Base-by-base conservation (phyloP, 2,888 invertebrate species). In the Drosophila emarginata region DNA sequence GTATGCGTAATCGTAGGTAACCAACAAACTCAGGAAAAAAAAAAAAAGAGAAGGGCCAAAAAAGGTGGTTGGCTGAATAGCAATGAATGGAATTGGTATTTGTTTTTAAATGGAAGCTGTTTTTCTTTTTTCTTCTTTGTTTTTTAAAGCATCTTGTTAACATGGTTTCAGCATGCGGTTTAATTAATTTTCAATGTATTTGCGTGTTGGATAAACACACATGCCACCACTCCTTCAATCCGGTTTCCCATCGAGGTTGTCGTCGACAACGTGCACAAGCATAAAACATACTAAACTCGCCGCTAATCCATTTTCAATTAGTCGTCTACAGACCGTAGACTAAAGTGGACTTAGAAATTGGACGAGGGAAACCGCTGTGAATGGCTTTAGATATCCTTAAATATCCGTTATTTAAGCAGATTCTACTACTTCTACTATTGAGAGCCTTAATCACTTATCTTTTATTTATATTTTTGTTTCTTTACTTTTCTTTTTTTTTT, bases 121-220 rank as follows among this genome's bases (percentile, higher is more conserved):
- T 23, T 23, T 23, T 5, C 5, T 26, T 26, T 26, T 26, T 26
- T 26, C 5, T 26, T 64, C 70, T 67, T 80, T 77, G 78, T 61
- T 72, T 83, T 72, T 83, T 78, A 75, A 70, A 81, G 78, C 79
- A 64, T 71, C 80, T 82, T 83, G 82, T 83, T 80, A 80, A 84
- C 82, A 84, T 61, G 80, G 64, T 74, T 76, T 80, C 67, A 79
- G 69, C 77, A 64, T 76, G 84, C 54, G 76, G 82, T 76, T 82
- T 84, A 83, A 84, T 83, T 84, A 83, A 83, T 84, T 80, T 84
- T 72, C 84, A 77, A 80, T 81, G 84, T 84, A 67, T 68, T 74
- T 67, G 53, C 28, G 50, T 60, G 28, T 28, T 15, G 61, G 32
- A 60, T 37, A 15, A 60, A 36, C 26, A 51, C 51, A 28, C 18